Base-by-base conservation (phyloP, 1,140 invertebrate genomes). In the Samia ricini region DNA sequence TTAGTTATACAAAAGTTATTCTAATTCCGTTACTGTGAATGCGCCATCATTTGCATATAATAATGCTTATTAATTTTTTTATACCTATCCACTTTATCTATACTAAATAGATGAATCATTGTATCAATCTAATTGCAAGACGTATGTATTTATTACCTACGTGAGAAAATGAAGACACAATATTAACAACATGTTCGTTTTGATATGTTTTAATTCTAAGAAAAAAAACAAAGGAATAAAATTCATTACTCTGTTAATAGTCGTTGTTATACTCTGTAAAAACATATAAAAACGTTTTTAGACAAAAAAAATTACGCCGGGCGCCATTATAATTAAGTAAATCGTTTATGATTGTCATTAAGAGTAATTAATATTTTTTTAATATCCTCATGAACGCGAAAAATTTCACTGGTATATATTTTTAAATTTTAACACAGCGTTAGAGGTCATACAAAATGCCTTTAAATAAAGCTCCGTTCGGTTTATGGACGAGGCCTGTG, bases 401-500 rank as follows among this genome's bases (percentile, higher is more conserved):
- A 23, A 15, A 29, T 56, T 56, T 29, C 54, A 15, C 24, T 26
- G 50, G 54, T 29, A 56, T 15, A 42, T 15, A 24, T n/a, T 56
- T 56, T 20, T 56, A 15, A 22, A 29, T 21, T 52, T 52, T 15
- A 52, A 22, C 8, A 23, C 51, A 21, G 49, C 22, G 20, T 23
- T 12, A 24, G 15, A 22, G 22, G 52, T 55, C 22, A 55, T 24
- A 24, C 24, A 6, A 0, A 51, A 52, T 29, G 54, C 24, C 24
- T 19, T 24, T 29, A 19, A 24, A 10, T 6, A 61, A 66, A 63
- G 63, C 65, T 66, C 61, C 59, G 57, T 52, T 73, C 68, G 66
- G 68, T 64, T 68, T 62, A 72, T 57, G 60, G 56, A 3, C 64
- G 54, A 29, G 6, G 10, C 6, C 7, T 56, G 18, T 63, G 63